These are phyloP conservation scores for Sitobion miscanthi DNA, from an alignment of 1,140 invertebrate genomes.

Conservation along the genomic window DNA sequence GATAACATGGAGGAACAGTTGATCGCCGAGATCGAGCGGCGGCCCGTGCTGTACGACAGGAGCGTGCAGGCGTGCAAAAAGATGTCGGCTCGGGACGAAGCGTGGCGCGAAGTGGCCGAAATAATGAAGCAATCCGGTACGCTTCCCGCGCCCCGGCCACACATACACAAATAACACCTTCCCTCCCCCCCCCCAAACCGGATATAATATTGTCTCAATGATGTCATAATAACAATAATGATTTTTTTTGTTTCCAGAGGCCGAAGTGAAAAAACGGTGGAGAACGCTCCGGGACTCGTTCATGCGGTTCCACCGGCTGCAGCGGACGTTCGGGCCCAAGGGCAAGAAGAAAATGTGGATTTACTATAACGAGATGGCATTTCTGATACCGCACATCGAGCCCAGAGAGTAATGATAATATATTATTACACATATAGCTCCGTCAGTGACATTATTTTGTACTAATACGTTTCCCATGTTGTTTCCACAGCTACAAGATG, in stretches of 20 bases:
- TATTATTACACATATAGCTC: too few species aligned
- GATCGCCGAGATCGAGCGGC: slow-evolving; percentile 51
- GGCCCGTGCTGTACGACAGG: slow-evolving; percentile 49
- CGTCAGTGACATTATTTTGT: background rate
- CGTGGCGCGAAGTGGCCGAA: slow-evolving; percentile 50
- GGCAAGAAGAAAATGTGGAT: slow-evolving; percentile 55
- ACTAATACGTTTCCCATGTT: too few species aligned
- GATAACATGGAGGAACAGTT: slow-evolving; percentile 50
- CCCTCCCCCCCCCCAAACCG: too few species aligned
- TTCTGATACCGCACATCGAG: slow-evolving; percentile 54
- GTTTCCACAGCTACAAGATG: slow-evolving; percentile 40
- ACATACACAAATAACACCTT: too few species aligned
- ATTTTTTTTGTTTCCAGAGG: slow-evolving; percentile 9
- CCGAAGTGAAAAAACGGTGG: slow-evolving; percentile 53
- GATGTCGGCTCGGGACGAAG: slow-evolving; percentile 48
- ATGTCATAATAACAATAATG: background rate
- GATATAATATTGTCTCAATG: too few species aligned
- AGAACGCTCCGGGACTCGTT: slow-evolving; percentile 50
- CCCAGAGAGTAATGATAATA: slow-evolving; percentile 43
- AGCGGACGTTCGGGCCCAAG: slow-evolving; percentile 50
- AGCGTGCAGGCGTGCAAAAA: slow-evolving; percentile 55
- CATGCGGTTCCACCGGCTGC: slow-evolving; percentile 54
- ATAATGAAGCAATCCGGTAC: slow-evolving; percentile 51
- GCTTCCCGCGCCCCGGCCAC: background rate
- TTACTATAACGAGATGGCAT: slow-evolving; percentile 48